phyloP scores from a whole-genome alignment of 2,888 invertebrate species.

The Acanthosepion esculentum region DNA sequence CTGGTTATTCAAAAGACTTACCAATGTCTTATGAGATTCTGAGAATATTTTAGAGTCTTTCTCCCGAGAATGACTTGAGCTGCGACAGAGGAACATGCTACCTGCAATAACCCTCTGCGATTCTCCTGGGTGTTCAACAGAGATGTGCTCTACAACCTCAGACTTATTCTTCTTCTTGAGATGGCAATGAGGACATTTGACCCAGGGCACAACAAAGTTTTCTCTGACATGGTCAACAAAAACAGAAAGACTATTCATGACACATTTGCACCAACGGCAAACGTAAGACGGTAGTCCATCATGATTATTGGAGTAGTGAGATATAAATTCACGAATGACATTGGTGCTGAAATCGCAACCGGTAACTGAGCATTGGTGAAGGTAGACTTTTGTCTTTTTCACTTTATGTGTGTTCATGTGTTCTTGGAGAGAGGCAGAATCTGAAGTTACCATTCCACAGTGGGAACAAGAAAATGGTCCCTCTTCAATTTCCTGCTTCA shows the following conservation, averaged over 20 bases:
- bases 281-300: not conserved
- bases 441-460: not conserved
- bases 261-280: constrained; percentile 14
- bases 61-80: not conserved
- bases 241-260: not conserved
- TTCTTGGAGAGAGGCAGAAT: not conserved
- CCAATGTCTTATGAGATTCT: not conserved
- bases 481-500: not conserved
- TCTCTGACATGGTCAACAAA: constrained; percentile 25
- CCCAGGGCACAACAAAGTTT: constrained; percentile 45
- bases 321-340: constrained; percentile 1
- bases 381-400: constrained; percentile 19
- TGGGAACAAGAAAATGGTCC: not conserved
- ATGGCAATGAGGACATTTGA: constrained; percentile 36
- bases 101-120: constrained; percentile 38
- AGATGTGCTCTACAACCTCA: constrained; percentile 35
- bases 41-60: not conserved
- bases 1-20: not conserved
- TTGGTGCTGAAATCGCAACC: not conserved
- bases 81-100: constrained; percentile 40
- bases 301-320: not conserved
- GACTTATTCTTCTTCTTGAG: constrained; percentile 37
- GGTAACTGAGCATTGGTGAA: not conserved
- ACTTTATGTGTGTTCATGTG: not conserved
- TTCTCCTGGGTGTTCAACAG: constrained; percentile 8